Conservation (phyloP, 2,797 vertebrate genomes). For the Spea hammondii region DNA sequence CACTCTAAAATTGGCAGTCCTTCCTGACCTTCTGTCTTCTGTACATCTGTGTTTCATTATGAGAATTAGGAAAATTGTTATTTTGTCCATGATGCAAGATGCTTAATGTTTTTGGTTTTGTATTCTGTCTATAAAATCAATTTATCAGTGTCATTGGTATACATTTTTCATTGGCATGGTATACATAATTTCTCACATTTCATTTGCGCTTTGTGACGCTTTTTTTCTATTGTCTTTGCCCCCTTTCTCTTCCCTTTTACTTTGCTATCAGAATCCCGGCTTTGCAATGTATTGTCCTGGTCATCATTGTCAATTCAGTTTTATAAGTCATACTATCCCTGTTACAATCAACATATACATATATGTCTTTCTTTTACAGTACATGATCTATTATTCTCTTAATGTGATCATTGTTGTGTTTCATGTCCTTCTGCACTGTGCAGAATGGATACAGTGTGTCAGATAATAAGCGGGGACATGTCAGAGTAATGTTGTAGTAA, state of each 20-base stretch:
- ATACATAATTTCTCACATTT: slow-evolving; percentile 24
- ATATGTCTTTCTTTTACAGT: slow-evolving; percentile 23
- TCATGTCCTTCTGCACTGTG: too few species aligned
- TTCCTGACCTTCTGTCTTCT: neutral
- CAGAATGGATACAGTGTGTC: too few species aligned
- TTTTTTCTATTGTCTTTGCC: slow-evolving; percentile 21
- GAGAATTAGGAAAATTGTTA: slow-evolving; percentile 4
- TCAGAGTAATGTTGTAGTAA: too few species aligned
- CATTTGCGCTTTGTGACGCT: neutral
- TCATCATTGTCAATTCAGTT: too few species aligned
- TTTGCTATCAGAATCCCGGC: neutral
- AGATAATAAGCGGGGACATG: too few species aligned
- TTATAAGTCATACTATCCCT: slow-evolving; percentile 4
- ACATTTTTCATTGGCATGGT: slow-evolving; percentile 11
- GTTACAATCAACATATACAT: slow-evolving; percentile 18
- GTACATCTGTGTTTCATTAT: slow-evolving; percentile 1
- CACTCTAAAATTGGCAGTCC: neutral
- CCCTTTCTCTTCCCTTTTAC: slow-evolving; percentile 30
- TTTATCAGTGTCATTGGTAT: slow-evolving; percentile 6
- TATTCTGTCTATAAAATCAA: slow-evolving; percentile 4
- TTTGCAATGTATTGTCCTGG: too few species aligned
- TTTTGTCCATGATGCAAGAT: neutral
- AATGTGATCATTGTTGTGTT: neutral
- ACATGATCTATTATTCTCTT: neutral
- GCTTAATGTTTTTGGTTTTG: neutral